phyloP scores from a whole-genome alignment of 2,797 vertebrate genomes.

The Adrianichthys oophorus region DNA sequence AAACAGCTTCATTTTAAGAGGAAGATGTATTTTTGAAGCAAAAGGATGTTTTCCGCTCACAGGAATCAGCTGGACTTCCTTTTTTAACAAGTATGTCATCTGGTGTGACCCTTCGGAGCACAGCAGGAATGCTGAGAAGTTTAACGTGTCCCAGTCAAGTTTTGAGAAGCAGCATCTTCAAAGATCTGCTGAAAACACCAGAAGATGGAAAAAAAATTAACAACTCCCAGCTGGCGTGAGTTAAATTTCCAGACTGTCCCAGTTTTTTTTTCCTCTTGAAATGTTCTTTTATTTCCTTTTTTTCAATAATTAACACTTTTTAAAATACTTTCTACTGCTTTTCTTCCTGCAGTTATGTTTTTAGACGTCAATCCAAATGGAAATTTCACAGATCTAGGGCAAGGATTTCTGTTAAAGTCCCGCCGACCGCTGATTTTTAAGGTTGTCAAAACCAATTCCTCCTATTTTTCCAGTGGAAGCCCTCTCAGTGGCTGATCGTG shows the following conservation, averaged over 20 bases:
- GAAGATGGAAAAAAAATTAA: not conserved
- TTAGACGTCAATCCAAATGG: no score
- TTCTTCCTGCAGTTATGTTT: no score
- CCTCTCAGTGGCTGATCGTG: no score
- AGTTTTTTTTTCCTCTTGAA: not conserved
- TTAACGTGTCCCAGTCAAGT: constrained; percentile 12
- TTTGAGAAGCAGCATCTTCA: constrained; percentile 35
- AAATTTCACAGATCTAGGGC: no score
- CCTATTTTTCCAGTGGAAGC: no score
- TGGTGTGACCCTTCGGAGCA: constrained; percentile 4
- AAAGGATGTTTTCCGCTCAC: not conserved
- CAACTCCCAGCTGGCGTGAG: not conserved
- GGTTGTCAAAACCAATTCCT: no score
- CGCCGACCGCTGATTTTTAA: no score
- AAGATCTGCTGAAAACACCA: constrained; percentile 14
- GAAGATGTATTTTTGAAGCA: no score
- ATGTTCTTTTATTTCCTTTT: not conserved
- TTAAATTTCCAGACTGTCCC: not conserved
- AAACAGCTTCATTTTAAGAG: no score
- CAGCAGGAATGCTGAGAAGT: constrained; percentile 15
- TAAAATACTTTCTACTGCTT: no score
- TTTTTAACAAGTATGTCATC: constrained; percentile 10
- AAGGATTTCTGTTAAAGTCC: no score
- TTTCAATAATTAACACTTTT: not conserved
- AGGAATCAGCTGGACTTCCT: not conserved